These are phyloP conservation scores for Oryzias celebensis DNA, from an alignment of 2,113 vertebrate genomes.

Conservation along the genomic window DNA sequence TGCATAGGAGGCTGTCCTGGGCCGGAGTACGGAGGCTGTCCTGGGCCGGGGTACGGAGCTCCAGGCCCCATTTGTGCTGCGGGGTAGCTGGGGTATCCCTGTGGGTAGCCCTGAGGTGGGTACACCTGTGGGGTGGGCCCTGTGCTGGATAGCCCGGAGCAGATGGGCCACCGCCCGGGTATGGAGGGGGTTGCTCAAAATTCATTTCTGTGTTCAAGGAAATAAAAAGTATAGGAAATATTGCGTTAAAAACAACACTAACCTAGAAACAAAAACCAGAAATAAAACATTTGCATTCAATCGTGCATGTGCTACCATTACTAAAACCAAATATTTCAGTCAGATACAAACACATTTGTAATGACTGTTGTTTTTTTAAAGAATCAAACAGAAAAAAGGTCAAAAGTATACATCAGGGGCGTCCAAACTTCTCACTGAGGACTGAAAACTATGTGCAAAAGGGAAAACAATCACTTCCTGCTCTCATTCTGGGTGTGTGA, in stretches of 20 bases:
- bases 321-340: too few species aligned
- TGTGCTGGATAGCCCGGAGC: slow-evolving; percentile 86
- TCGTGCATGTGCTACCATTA: too few species aligned
- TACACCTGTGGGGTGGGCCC: slow-evolving; percentile 58
- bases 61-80: slow-evolving; percentile 71
- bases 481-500: too few species aligned
- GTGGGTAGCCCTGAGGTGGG: slow-evolving; percentile 62
- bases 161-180: slow-evolving; percentile 80
- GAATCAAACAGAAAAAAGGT: too few species aligned
- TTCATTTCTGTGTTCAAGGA: slow-evolving; percentile 76
- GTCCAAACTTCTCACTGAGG: too few species aligned
- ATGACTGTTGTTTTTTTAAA: too few species aligned
- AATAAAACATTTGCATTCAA: too few species aligned
- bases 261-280: too few species aligned
- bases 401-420: too few species aligned
- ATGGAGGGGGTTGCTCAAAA: slow-evolving; percentile 89
- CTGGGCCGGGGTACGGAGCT: slow-evolving; percentile 77
- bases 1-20: slow-evolving; percentile 74
- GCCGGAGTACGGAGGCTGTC: slow-evolving; percentile 70
- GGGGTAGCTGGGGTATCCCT: slow-evolving; percentile 77
- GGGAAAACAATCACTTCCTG: too few species aligned
- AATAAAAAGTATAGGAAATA: slow-evolving; percentile 29
- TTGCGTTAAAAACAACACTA: background rate
- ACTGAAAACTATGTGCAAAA: too few species aligned
- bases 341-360: too few species aligned